Evolutionary conservation across 2,113 vertebrate species (phyloP), one percentile per base, ranked within the genome.

Genomic region (Orthonyx spaldingii): DNA sequence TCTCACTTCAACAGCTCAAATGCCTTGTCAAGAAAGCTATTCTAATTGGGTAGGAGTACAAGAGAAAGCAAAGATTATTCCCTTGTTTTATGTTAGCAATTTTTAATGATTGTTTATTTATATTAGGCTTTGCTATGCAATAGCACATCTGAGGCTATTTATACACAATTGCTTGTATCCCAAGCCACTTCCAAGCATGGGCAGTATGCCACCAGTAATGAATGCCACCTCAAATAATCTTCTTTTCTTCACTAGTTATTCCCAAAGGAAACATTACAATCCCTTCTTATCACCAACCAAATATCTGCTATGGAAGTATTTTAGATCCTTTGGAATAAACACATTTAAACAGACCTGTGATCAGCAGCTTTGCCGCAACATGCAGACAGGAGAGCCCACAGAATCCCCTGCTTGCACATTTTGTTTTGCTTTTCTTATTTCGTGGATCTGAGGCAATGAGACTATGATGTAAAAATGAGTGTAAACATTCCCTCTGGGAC

Each of bases 31-130:
- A 37, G 68, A 80, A 83, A 88, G 52, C 87, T 37, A 23, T 32
- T 80, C 79, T 94, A 94, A 90, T 71, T 70, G 64, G 49, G 56
- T 77, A 35, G 60, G 69, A 93, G 68, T 57, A 84, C 46, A 93
- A 90, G 65, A 78, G 68, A 94, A 89, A 93, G 60, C 75, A 79
- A 72, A 88, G 87, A 93, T 93, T 87, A 94, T 76, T 95, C 83
- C 87, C 85, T 69, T 75, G 84, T 32, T 88, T 94, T 87, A 96
- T 87, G 79, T 89, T 81, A 89, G 88, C 44, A 94, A 79, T 95
- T 96, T 93, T 88, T 80, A 93, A 96, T 89, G 92, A 86, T 84
- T 94, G 91, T 74, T 92, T 94, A 94, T 93, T 95, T 96, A 92
- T 87, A 76, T 59, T 74, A 65, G 84, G 76, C 42, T 90, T 94